Evolutionary conservation across 1,140 invertebrate species (phyloP), one percentile per base, ranked within the genome.

Genomic region (Carcinoscorpius rotundicauda): DNA sequence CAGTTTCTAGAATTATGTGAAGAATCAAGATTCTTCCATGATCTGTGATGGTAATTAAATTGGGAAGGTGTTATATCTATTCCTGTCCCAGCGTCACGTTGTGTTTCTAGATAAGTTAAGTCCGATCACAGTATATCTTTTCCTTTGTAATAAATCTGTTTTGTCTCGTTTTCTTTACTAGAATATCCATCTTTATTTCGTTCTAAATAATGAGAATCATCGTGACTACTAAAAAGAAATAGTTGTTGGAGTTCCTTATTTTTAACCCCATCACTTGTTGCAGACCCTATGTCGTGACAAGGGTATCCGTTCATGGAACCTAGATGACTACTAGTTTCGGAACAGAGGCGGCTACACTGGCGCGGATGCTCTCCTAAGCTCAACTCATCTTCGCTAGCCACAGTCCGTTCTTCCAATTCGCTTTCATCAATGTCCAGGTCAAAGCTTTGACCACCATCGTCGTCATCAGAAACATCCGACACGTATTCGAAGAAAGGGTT

Each of bases 401-500:
- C 65, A 1, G 70, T 65, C 49, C 69, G 53, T 1, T 59, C 62
- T 53, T 67, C 60, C 6, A 61, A 63, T 55, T 69, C 70, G 49
- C 66, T 70, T 49, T 66, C 68, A n/a, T 71, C 71, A 5, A 69
- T 58, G 48, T 71, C 70, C 3, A 63, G 64, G 11, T 70, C 65
- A 49, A 58, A 65, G 52, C 67, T 65, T 11, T 55, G 61, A n/a
- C 65, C 51, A n/a, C 61, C 61, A 29, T 52, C 60, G 51, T 69
- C 67, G 5, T 66, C 69, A n/a, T 70, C 69, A 0, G 69, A 70
- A n/a, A 52, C 58, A 29, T 63, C 63, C 50, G 67, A 71, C 48
- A 71, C 69, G 49, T 71, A 69, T 62, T 71, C 71, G 51, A 71
- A 71, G 4, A 71, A 66, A 11, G 69, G 69, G 58, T 70, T 71